Percentiles rank a stretch among this genome's conserved stretches.
These are phyloP conservation scores for Cerastis rubricosa DNA, from an alignment of 2,888 invertebrate species.

Conservation along the genomic window DNA sequence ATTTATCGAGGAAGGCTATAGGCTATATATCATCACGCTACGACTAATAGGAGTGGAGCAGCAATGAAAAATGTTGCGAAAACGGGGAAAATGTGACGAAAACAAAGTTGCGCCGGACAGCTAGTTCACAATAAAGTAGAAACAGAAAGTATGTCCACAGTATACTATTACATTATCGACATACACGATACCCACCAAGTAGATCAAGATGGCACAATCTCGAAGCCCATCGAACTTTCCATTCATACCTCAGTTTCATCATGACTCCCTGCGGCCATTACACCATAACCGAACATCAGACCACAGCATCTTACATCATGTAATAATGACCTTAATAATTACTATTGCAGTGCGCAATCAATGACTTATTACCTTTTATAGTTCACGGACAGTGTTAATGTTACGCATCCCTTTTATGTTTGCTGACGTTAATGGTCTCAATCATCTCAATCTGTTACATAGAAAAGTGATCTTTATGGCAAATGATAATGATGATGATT, in stretches of 20 bases:
- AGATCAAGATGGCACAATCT: conserved; percentile 32
- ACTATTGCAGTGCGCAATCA: conserved; percentile 50
- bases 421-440: not conserved
- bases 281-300: conserved; percentile 46
- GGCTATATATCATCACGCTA: too few species aligned
- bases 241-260: conserved; percentile 35
- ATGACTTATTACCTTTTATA: conserved; percentile 42
- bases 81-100: too few species aligned
- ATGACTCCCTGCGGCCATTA: conserved; percentile 53
- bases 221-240: conserved; percentile 46
- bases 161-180: not conserved
- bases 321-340: conserved; percentile 53
- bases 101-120: too few species aligned
- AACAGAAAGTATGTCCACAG: not conserved
- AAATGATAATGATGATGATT: conserved; percentile 11
- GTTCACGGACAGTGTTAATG: conserved; percentile 43
- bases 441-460: not conserved
- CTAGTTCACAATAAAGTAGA: not conserved
- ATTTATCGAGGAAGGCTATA: too few species aligned
- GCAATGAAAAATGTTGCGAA: too few species aligned
- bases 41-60: too few species aligned
- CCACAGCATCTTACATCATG: conserved; percentile 53
- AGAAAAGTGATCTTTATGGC: not conserved
- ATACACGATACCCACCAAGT: not conserved
- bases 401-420: conserved; percentile 35